phyloP scores from a whole-genome alignment of 2,113 vertebrate species.

The Neomonachus schauinslandi region DNA sequence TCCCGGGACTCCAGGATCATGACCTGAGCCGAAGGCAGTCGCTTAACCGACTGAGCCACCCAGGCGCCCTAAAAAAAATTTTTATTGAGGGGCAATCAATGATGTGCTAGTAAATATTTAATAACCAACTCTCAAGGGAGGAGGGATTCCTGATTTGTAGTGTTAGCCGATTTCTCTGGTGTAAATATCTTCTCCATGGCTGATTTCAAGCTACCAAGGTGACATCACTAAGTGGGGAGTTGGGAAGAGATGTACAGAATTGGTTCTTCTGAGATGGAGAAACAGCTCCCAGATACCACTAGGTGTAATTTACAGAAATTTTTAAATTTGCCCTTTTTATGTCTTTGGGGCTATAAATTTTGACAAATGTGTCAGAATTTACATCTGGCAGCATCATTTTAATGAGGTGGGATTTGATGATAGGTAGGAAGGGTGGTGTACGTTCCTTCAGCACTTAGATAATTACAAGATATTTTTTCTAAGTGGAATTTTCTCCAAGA shows the following conservation, averaged over 20 bases:
- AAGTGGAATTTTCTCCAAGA: conserved; percentile 7
- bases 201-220: background rate
- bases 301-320: background rate
- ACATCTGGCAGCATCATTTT: background rate
- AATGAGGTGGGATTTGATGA: background rate
- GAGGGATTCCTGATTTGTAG: background rate
- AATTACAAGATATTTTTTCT: background rate
- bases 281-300: background rate
- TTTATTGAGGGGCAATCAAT: background rate
- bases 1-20: too few species aligned
- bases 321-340: background rate
- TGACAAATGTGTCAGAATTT: background rate
- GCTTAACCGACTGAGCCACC: too few species aligned
- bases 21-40: too few species aligned
- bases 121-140: background rate
- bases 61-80: background rate
- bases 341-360: background rate
- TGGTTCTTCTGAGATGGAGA: too few species aligned
- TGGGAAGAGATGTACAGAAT: background rate
- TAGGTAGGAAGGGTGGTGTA: background rate
- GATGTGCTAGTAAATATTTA: background rate
- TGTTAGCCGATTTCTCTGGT: background rate
- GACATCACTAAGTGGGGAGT: background rate
- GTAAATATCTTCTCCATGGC: background rate
- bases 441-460: background rate